These are phyloP conservation scores for Plagiodera versicolora DNA, from an alignment of 2,888 invertebrate species.

Conservation along the genomic window DNA sequence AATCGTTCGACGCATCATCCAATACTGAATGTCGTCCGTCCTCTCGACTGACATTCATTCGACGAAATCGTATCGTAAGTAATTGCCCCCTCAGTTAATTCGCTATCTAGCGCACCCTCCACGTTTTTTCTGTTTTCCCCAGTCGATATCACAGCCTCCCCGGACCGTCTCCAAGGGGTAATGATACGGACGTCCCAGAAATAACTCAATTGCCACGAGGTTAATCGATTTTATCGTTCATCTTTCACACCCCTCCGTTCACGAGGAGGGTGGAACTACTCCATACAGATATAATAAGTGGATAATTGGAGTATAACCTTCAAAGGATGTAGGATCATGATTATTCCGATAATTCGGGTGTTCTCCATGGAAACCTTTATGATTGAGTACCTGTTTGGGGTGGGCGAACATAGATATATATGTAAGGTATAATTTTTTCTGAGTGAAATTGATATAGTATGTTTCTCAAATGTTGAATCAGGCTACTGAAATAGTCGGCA, in stretches of 20 bases:
- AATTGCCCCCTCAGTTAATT: conserved; percentile 5
- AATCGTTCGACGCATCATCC: neutral
- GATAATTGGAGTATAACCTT: conserved; percentile 11
- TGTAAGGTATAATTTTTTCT: no score
- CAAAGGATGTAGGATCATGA: neutral
- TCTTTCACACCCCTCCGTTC: conserved; percentile 12
- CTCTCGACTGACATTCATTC: neutral
- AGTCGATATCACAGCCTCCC: conserved; percentile 28
- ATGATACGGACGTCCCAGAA: conserved; percentile 37
- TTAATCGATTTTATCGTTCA: conserved; percentile 35
- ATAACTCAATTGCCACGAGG: conserved; percentile 32
- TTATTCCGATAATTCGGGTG: no score
- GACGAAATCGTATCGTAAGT: conserved; percentile 11
- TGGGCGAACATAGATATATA: no score
- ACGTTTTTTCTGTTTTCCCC: no score
- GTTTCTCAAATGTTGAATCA: no score
- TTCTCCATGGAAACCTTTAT: no score
- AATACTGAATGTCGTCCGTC: no score
- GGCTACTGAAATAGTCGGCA: no score
- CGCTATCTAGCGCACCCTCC: no score
- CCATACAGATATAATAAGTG: conserved; percentile 6
- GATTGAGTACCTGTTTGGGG: no score
- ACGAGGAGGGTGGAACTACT: neutral
- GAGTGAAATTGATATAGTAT: no score
- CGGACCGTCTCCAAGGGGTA: conserved; percentile 36